Base-by-base conservation (phyloP, 1,140 invertebrate species). In the Microplitis demolitor region DNA sequence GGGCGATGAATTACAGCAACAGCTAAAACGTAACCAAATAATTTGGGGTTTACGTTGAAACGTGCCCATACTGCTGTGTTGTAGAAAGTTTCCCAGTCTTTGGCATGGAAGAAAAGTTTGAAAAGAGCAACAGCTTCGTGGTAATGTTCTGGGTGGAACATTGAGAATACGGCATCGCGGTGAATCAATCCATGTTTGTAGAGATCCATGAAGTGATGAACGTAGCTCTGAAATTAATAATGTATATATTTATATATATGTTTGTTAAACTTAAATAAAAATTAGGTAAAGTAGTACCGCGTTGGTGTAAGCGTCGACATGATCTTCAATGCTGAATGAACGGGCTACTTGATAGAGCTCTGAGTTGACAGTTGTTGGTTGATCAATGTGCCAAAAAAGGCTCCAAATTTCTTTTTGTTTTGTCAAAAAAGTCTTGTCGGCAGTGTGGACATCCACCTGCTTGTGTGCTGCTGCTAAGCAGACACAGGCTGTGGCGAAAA, bases 41-140 rank as follows among this genome's bases (percentile, higher is more conserved):
- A 84, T 58, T 88, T 89, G 80, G 89, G 89, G 86, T 91, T 93
- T 66, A 91, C 79, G 73, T 90, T 75, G 11, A 90, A 79, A 9
- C 91, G 88, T 35, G 91, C 90, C 89, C 90, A 93, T 4, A 77
- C 71, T 1, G 87, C 85, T 6, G 83, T 82, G 45, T 83, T 79
- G 61, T 79, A 80, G 60, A 83, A 89, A 4, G 85, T 87, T 14
- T 88, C 84, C 77, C 83, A 89, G 79, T 88, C 85, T 69, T 93
- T 92, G 67, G 92, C 91, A 76, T 89, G 89, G 83, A 90, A 92
- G 77, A 94, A 89, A 70, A 92, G 78, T 69, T 93, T 89, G 88
- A 92, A 93, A 63, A 93, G 81, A 6, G 87, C 87, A 4, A 88
- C 83, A 37, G 90, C 89, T 83, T 93, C 90, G 58, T 89, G 83